A percentile compares a stretch with the other conserved stretches of the same genome.
Conservation (phyloP, 2,113 vertebrate genomes). For the Haliaeetus leucogaster region DNA sequence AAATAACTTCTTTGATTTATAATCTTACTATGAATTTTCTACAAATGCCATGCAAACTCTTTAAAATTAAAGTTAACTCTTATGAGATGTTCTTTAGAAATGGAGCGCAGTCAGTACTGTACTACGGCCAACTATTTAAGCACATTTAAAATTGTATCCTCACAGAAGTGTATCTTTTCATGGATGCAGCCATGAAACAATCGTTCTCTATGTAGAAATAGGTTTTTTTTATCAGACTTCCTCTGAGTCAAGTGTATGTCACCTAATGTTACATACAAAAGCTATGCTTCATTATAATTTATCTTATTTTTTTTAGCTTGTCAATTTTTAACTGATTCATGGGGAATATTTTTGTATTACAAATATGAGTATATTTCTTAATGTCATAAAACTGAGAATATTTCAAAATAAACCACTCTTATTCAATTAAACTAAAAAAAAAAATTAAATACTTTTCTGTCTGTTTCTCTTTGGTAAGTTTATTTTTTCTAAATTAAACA, state of each 20-base stretch:
- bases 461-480: not conserved
- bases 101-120: not conserved
- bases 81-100: not conserved
- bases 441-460: not conserved
- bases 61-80: not conserved
- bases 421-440: not conserved
- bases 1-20: not conserved
- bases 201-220: fast-evolving
- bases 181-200: not conserved
- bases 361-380: not conserved
- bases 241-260: not conserved
- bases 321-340: not conserved
- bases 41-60: not conserved
- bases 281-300: not conserved
- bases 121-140: not conserved
- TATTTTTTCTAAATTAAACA: not conserved
- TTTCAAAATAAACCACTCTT: not conserved
- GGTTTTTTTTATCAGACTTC: not conserved
- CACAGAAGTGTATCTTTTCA: not conserved
- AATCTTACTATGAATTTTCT: not conserved
- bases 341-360: not conserved
- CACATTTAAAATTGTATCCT: not conserved
- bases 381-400: not conserved
- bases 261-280: not conserved
- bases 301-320: not conserved